A percentile compares a stretch with the other conserved stretches of the same genome.
Conservation (phyloP, 92 coral and sea anemone genomes). For the Paramuricea clavata region DNA sequence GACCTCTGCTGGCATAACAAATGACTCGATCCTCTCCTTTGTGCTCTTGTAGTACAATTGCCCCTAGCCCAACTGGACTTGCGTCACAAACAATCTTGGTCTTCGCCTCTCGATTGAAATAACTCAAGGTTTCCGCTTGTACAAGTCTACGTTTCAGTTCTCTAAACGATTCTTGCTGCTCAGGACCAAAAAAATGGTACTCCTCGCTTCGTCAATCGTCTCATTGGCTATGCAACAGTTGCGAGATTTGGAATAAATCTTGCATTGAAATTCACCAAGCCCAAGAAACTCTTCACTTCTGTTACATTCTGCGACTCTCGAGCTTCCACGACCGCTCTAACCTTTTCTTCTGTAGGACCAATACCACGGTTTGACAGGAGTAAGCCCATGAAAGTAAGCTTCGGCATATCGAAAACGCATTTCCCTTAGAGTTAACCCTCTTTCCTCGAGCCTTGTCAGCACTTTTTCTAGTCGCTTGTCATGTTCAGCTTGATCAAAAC, state of each 20-base stretch:
- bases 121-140: conserved; percentile 40
- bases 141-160: conserved; percentile 47
- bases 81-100: conserved; percentile 65
- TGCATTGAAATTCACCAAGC: conserved; percentile 58
- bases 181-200: conserved; percentile 42
- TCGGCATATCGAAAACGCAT: conserved; percentile 53
- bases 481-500: conserved; percentile 39
- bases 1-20: conserved; percentile 54
- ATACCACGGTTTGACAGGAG: conserved; percentile 56
- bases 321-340: conserved; percentile 58
- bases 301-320: conserved; percentile 52
- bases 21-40: conserved; percentile 52
- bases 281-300: conserved; percentile 62
- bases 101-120: conserved; percentile 50
- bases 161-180: conserved; percentile 50
- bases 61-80: conserved; percentile 73
- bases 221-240: conserved; percentile 59
- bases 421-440: conserved; percentile 49
- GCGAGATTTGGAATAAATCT: conserved; percentile 57
- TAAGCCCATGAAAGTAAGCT: conserved; percentile 63
- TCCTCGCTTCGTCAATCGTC: conserved; percentile 40
- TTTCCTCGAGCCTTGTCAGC: conserved; percentile 36
- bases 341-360: conserved; percentile 71
- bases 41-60: conserved; percentile 48
- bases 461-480: conserved; percentile 50